Base-by-base conservation (phyloP, 2,888 invertebrate genomes). In the Plusia festucae region DNA sequence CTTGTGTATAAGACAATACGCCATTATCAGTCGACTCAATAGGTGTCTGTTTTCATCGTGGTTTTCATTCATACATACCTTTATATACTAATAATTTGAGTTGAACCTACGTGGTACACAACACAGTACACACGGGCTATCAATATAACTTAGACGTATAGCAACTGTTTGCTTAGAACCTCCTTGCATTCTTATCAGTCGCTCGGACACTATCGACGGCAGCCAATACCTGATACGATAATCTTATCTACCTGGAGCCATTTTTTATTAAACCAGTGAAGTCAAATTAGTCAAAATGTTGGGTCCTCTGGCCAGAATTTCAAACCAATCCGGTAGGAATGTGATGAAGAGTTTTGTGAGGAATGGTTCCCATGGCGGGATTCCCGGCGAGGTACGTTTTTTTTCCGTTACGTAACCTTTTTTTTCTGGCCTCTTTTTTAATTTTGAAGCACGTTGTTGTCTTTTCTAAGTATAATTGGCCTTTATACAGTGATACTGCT, bases 291-390 rank as follows among this genome's bases (percentile, higher is more conserved):
- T 71, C 53, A 92, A 91, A 88, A 95, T 95, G 95, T 82, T 94
- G 72, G 93, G 92, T 54, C 88, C 93, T 20, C 66, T 94, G 49
- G 90, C 91, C 7, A 93, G 91, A 70, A 89, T 92, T 85, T 90
- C 91, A 0, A 88, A 87, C 70, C 85, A 90, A 56, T 71, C 86
- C 20, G 90, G 91, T 1, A 90, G 90, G 60, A 92, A 89, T 89
- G 91, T 92, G 63, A 88, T 94, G 90, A 88, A 70, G 70, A 91
- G 71, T 51, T 84, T 88, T 54, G 73, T 93, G 5, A 91, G 94
- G 70, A 91, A 93, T 64, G 93, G 93, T 4, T 93, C 92, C 2
- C 84, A 91, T 72, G 95, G 95, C 9, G 93, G 93, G 0, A 69
- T 91, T 8, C 93, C 94, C 52, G 93, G 94, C 1, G 92, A 93